These are phyloP conservation scores for Sarcophaga rosellei DNA, from an alignment of 2,888 invertebrate species.

Conservation along the genomic window DNA sequence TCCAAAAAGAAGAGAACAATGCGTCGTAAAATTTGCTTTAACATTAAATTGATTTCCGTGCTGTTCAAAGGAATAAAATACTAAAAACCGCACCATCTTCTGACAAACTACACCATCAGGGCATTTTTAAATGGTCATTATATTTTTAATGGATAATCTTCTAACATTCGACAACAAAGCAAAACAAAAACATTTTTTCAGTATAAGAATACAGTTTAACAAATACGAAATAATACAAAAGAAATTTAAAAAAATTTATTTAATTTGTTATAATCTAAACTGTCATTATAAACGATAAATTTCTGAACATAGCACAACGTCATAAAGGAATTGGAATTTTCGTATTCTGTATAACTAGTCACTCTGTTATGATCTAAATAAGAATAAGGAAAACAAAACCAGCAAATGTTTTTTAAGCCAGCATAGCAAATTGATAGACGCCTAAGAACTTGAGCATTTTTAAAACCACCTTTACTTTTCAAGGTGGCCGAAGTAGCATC, in stretches of 20 bases:
- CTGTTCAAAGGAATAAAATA: slow-evolving; percentile 35
- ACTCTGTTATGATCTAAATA: slow-evolving; percentile 21
- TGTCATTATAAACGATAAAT: no score
- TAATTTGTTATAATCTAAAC: no score
- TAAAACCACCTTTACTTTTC: background rate
- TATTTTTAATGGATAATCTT: slow-evolving; percentile 59
- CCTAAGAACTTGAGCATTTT: slow-evolving; percentile 41
- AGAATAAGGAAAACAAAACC: slow-evolving; percentile 28
- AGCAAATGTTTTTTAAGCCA: slow-evolving; percentile 45
- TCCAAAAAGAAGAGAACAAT: background rate
- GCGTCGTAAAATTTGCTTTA: slow-evolving; percentile 19
- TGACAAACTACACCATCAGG: slow-evolving; percentile 35
- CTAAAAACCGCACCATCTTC: slow-evolving; percentile 14
- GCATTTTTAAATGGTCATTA: slow-evolving; percentile 43
- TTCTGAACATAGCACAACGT: no score
- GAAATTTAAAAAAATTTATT: no score
- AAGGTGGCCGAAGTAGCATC: background rate
- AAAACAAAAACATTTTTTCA: background rate
- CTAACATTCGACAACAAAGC: slow-evolving; percentile 33
- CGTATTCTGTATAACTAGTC: background rate
- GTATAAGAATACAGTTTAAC: background rate
- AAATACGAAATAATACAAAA: background rate
- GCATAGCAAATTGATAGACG: slow-evolving; percentile 63
- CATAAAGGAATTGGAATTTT: background rate
- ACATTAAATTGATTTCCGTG: slow-evolving; percentile 54